Base-by-base conservation (phyloP, 2,797 vertebrate genomes). In the Coendou prehensilis region DNA sequence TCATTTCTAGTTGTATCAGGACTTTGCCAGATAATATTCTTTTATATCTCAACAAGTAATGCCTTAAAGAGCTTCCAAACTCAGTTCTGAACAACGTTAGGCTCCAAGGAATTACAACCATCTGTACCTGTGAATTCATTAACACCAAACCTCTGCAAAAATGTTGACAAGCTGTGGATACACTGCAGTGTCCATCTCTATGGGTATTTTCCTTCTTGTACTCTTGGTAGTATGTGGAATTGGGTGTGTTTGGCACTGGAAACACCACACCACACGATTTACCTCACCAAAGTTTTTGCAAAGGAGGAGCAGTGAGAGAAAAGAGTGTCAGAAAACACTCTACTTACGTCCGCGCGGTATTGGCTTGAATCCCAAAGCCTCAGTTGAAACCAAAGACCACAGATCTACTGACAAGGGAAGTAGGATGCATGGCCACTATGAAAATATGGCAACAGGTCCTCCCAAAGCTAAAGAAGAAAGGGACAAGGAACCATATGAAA, bases 181-280 rank as follows among this genome's bases (percentile, higher is more conserved):
- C 52, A 28, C n/a, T 15, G 82, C 52, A 9, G n/a, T 45, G 18
- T 86, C 41, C 28, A 1, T 93, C n/a, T 73, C 54, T 45, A 4
- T 94, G 0, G 88, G 87, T 26, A 26, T 97, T 82, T 76, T n/a
- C 1, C 47, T 98, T 33, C 57, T 98, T 47, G 41, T 92, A 7
- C 54, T 97, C 6, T 28, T 97, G 89, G 4, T 94, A 13, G n/a
- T 92, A 30, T 91, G 96, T 82, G 97, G 73, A 20, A 61, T 96
- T 13, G 97, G 94, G 1, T 96, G 96, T n/a, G 20, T 82, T 67
- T 97, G 95, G 95, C 79, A 23, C 41, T 97, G 97, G 92, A 97
- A 82, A 45, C 54, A 37, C 17, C 20, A 0, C 26, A 23, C 30
- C 33, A 5, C 67, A 26, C 41, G 18, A 6, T 71, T 96, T n/a